Evolutionary conservation across 2,888 invertebrate species (phyloP).

Genomic region (Caenorhabditis panamensis): DNA sequence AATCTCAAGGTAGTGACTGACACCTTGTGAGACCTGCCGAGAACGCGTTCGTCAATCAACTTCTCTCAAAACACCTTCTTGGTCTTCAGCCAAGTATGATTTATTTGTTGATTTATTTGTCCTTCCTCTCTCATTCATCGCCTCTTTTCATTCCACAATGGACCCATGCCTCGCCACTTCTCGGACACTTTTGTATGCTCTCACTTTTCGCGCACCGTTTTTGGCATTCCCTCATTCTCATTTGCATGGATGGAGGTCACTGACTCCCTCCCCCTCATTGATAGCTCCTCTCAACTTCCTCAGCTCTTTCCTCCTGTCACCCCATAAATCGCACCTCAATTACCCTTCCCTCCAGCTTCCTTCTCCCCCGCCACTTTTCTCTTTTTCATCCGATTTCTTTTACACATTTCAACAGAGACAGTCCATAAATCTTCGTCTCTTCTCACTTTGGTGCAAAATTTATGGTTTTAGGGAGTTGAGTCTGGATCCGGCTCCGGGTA

Average conservation of each 20-base stretch:
- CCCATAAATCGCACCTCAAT: constrained; percentile 45
- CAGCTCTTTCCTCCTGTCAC: constrained; percentile 30
- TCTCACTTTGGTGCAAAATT: constrained; percentile 36
- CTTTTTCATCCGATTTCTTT: constrained; percentile 15
- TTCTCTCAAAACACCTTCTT: not conserved
- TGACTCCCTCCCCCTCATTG: not conserved
- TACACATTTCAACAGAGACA: constrained; percentile 24
- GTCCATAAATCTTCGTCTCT: constrained; percentile 39
- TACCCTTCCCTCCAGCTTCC: constrained; percentile 10
- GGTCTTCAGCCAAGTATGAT: constrained; percentile 5
- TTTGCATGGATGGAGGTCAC: constrained; percentile 4
- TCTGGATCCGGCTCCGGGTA: no score
- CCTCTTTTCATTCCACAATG: constrained; percentile 30
- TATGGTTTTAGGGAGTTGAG: no score
- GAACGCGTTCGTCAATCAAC: no score
- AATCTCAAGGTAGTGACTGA: not conserved
- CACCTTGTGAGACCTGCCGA: no score
- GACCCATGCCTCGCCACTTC: constrained; percentile 18
- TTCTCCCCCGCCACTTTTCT: constrained; percentile 19
- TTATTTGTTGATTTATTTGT: constrained; percentile 46
- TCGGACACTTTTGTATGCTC: constrained; percentile 38
- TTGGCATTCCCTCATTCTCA: constrained; percentile 28
- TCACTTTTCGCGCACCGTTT: constrained; percentile 41
- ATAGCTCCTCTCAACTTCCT: not conserved
- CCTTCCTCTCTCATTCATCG: constrained; percentile 34